A percentile compares a stretch with the other conserved stretches of the same genome.
These are phyloP conservation scores for Threskiornis aethiopicus DNA, from an alignment of 2,797 vertebrate genomes.

Conservation along the genomic window DNA sequence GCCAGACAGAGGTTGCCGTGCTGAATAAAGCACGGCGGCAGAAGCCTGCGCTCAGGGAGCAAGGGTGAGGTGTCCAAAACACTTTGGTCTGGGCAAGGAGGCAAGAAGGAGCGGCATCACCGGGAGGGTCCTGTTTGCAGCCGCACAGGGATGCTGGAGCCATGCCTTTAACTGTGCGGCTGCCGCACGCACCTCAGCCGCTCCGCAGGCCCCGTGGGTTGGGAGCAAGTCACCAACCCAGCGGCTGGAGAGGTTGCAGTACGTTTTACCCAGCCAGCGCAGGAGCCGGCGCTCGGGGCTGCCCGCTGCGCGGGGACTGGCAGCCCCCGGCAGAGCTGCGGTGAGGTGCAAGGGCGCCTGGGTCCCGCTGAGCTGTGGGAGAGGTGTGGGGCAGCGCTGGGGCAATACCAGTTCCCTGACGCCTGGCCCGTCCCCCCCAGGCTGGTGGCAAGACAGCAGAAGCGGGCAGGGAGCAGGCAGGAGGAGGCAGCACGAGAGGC, in stretches of 20 bases:
- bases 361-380: not conserved
- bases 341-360: not conserved
- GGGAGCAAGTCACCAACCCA: no score
- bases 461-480: not conserved
- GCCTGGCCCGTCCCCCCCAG: fast-evolving
- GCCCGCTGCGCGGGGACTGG: not conserved
- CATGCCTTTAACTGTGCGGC: not conserved
- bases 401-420: not conserved
- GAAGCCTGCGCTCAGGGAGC: not conserved
- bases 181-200: not conserved
- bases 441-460: not conserved
- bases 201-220: fast-evolving
- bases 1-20: not conserved
- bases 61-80: not conserved
- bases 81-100: not conserved
- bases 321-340: not conserved
- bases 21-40: not conserved
- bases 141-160: not conserved
- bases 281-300: not conserved
- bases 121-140: no score
- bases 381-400: not conserved
- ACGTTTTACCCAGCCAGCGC: fast-evolving
- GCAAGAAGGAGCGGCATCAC: not conserved
- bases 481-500: not conserved
- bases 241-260: fast-evolving